These are phyloP conservation scores for Drosophila pullipes DNA, from an alignment of 2,888 invertebrate genomes.

Conservation along the genomic window DNA sequence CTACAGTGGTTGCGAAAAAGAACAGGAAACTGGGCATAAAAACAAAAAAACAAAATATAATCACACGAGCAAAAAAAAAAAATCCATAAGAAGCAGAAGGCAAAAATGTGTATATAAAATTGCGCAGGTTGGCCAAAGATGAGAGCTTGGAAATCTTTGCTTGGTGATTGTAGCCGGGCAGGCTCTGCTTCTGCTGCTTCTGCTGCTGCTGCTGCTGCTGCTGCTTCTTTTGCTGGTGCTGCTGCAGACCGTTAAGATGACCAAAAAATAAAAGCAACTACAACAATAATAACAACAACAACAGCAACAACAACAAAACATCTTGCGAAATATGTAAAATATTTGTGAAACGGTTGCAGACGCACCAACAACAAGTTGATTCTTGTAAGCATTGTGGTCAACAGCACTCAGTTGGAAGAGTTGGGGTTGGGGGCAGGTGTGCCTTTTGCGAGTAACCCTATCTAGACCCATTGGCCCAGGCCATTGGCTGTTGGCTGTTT, in stretches of 20 bases:
- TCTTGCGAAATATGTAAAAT: conserved; percentile 76
- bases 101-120: conserved; percentile 39
- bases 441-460: conserved; percentile 62
- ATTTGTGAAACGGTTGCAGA: conserved; percentile 76
- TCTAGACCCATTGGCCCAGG: conserved; percentile 49
- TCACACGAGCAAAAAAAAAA: conserved; percentile 25
- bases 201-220: neutral
- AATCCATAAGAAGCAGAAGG: conserved; percentile 18
- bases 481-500: conserved; percentile 52
- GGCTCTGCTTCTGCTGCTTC: conserved; percentile 38
- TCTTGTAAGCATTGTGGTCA: conserved; percentile 35
- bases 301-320: neutral
- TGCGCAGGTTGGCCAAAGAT: conserved; percentile 68
- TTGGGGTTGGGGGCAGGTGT: neutral
- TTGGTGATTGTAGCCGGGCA: conserved; percentile 75
- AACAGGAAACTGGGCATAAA: conserved; percentile 70
- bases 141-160: conserved; percentile 50
- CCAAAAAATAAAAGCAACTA: conserved; percentile 20
- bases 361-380: conserved; percentile 43
- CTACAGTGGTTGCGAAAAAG: conserved; percentile 72
- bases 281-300: conserved; percentile 6
- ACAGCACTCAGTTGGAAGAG: conserved; percentile 11
- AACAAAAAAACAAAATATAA: conserved; percentile 20
- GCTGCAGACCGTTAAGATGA: conserved; percentile 42
- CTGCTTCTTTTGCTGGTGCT: neutral